phyloP scores from a whole-genome alignment of 2,888 invertebrate genomes.

The Willowsia nigromaculata region DNA sequence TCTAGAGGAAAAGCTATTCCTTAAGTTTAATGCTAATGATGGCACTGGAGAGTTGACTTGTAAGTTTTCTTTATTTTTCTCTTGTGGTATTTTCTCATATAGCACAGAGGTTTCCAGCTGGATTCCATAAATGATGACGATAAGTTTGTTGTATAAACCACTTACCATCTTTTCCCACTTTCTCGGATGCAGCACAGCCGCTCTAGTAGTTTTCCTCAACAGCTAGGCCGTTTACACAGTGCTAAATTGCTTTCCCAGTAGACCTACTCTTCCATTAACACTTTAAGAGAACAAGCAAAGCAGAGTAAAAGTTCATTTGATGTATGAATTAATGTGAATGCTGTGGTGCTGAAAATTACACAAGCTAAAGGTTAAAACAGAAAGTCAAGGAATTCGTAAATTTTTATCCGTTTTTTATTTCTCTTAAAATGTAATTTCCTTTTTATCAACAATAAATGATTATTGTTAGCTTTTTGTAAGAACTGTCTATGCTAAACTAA shows the following conservation, averaged over 20 bases:
- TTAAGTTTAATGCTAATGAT: slow-evolving; percentile 38
- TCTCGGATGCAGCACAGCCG: background rate
- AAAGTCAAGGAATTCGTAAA: background rate
- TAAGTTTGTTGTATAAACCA: background rate
- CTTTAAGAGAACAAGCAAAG: background rate
- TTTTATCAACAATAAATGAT: slow-evolving; percentile 69
- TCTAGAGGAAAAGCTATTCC: too few species aligned
- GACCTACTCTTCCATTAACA: background rate
- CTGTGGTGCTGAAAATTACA: background rate
- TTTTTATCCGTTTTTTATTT: slow-evolving; percentile 63
- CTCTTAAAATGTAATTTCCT: slow-evolving; percentile 65
- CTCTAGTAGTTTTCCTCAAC: background rate
- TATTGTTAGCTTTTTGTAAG: slow-evolving; percentile 70
- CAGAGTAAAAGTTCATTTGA: background rate
- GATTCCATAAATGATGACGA: background rate
- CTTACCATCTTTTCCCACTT: background rate
- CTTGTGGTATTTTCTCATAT: background rate
- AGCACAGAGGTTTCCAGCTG: background rate
- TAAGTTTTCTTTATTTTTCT: slow-evolving; percentile 16
- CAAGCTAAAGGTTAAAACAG: background rate
- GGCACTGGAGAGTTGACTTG: background rate
- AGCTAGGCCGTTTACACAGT: background rate
- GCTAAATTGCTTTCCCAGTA: background rate
- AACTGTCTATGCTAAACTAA: slow-evolving; percentile 68
- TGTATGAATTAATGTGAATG: background rate